Base-by-base conservation (phyloP, 2,888 invertebrate genomes). In the Cerceris ruficornis region DNA sequence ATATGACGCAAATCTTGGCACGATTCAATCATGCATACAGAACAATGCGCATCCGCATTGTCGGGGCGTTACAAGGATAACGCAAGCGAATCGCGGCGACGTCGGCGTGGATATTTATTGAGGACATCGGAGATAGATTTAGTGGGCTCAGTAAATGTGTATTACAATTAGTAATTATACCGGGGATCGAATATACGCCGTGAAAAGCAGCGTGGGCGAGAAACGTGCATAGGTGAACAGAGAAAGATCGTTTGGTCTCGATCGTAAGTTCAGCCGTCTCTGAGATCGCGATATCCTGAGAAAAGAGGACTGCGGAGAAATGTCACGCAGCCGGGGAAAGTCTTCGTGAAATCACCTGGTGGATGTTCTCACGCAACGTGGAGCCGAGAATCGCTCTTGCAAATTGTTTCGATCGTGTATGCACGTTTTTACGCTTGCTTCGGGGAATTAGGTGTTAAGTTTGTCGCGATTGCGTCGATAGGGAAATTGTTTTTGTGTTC, bases 81-180 rank as follows among this genome's bases (percentile, higher is more conserved):
- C 58, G 67, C 66, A 13, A 41, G 64, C 62, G 43, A 59, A 62
- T 60, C 71, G 71, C 17, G 28, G 28, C 28, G 69, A 58, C 58
- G 54, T 52, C 41, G 52, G 41, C 17, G 15, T 14, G 67, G 54
- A 65, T 64, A 69, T 69, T 75, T 68, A 75, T 75, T 66, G 59
- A 41, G 64, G 64, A 72, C 71, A 64, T 50, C 42, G 43, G 8
- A 42, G 66, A 72, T 66, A 72, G 75, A 80, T 80, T 80, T 79
- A 80, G 49, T 64, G 72, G 58, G 70, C 75, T 49, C 72, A 42
- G 66, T 46, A 55, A 68, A 69, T 73, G 76, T 86, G 83, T 83
- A 83, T 84, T 83, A 86, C 86, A 86, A 86, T 86, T 85, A 86
- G 86, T 86, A 86, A 86, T 86, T 86, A 86, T 84, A 77, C 43